Base-by-base conservation (phyloP, 2,797 vertebrate genomes). In the Picus viridis region DNA sequence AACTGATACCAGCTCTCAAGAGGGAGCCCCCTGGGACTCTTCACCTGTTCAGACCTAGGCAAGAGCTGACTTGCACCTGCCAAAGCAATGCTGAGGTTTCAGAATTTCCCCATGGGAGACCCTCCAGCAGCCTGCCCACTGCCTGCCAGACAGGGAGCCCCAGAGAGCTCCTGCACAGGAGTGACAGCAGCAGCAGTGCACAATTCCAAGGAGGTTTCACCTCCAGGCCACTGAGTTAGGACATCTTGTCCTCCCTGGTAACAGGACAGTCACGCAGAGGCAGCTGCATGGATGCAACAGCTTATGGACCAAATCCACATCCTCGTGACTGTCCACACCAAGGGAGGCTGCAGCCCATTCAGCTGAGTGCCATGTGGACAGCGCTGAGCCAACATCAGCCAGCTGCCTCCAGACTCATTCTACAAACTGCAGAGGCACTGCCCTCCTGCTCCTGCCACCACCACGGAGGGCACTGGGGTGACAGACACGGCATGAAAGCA, bases 101-200 rank as follows among this genome's bases (percentile, higher is more conserved):
- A 8, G 16, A 13, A 16, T 6, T 27, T 22, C 41, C 59, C 41
- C 9, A 27, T 1, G 13, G 77, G 16, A 59, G 62, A 24, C 19
- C 14, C 32, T 5, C 19, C 36, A 68, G 68, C 27, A 65, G 29
- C n/a, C 76, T 54, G 32, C 41, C 56, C 30, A 1, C 53, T n/a
- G 51, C 8, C 56, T 9, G 2, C 30, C 41, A 12, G 8, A 19
- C 71, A 36, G 22, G 39, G 32, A 70, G 43, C 9, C 61, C 8
- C 8, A 0, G 3, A 62, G 47, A 27, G 24, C 4, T 43, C 17
- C n/a, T 20, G 14, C 0, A 0, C 53, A 17, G 18, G 10, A 59
- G 24, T 1, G 1, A 7, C 32, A 14, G 39, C 22, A 30, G 62
- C 6, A 43, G 45, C 34, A 16, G 16, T 3, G 7, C 1, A 5